These are phyloP conservation scores for Ibycter americanus DNA, from an alignment of 2,797 vertebrate genomes.

Conservation along the genomic window DNA sequence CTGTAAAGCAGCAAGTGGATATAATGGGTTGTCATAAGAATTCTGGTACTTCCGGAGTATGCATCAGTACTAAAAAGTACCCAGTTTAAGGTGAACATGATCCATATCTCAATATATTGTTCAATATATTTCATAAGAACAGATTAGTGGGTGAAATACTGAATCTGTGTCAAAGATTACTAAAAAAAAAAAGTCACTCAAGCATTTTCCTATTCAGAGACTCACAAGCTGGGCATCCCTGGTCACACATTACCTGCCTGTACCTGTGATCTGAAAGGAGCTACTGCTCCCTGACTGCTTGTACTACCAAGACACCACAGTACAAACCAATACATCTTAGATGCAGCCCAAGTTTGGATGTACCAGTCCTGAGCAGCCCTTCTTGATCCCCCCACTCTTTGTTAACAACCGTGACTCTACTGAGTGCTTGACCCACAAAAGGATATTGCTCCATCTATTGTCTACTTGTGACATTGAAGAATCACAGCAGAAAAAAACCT, in stretches of 20 bases:
- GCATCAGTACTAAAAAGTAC: neutral
- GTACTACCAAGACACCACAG: neutral
- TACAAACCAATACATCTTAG: neutral
- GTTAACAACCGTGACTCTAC: neutral
- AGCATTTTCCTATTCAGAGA: neutral
- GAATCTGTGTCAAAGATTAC: neutral
- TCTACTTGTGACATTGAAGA: neutral
- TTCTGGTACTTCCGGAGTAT: neutral
- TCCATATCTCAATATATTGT: neutral
- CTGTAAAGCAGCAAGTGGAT: neutral
- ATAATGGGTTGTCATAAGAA: neutral
- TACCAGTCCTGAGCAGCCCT: neutral
- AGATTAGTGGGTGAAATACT: neutral
- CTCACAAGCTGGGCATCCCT: neutral
- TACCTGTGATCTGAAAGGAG: neutral
- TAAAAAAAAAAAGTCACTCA: neutral
- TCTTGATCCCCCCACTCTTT: neutral
- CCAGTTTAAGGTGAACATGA: neutral
- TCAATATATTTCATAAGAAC: neutral
- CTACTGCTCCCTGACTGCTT: neutral
- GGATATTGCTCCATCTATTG: constrained; percentile 37
- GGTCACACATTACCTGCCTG: neutral
- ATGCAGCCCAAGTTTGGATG: neutral
- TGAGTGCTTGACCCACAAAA: neutral
- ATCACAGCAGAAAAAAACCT: neutral